Evolutionary conservation across 2,797 vertebrate species (phyloP), one percentile per base, ranked within the genome.

Genomic region (Trichosurus vulpecula): DNA sequence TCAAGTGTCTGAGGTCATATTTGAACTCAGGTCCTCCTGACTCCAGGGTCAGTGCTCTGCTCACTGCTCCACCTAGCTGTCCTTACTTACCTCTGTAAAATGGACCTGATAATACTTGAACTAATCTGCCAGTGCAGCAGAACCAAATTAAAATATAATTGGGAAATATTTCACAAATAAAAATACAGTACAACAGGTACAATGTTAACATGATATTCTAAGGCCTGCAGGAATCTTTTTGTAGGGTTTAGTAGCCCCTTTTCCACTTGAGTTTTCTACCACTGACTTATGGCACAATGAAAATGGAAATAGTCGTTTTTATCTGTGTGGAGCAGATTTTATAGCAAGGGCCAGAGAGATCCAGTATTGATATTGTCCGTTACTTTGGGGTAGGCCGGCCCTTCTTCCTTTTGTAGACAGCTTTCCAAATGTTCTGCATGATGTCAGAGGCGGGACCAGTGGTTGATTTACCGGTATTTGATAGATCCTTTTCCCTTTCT

Each of bases 291-390:
- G 25, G 19, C 19, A 25, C n/a, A 41, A 22, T 74, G 19, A n/a
- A n/a, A 74, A 41, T n/a, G 6, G 57, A 74, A 74, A n/a, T 19
- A 81, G n/a, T 92, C 93, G 41, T 94, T 94, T 96, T 95, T 94
- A 94, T 91, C 94, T 92, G 10, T 90, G 92, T 93, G 95, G 54
- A 94, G 93, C 14, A 94, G 54, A 74, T 93, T 96, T 96, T 95
- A 90, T 96, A 90, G 29, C 47, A 81, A 96, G 91, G 0, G 2
- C 47, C 52, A 93, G 91, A 92, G 96, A 56, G 61, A 93, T 96
- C 95, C 52, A 57, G 6, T 97, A 94, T 95, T 97, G 96, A 97
- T 97, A 94, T 41, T 25, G n/a, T 74, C 95, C 47, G 52, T 96
- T 6, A 51, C 0, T 61, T 97, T 92, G 92, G 87, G 91, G 92